These are phyloP conservation scores for Emys orbicularis DNA, from an alignment of 2,797 vertebrate genomes.

Conservation along the genomic window DNA sequence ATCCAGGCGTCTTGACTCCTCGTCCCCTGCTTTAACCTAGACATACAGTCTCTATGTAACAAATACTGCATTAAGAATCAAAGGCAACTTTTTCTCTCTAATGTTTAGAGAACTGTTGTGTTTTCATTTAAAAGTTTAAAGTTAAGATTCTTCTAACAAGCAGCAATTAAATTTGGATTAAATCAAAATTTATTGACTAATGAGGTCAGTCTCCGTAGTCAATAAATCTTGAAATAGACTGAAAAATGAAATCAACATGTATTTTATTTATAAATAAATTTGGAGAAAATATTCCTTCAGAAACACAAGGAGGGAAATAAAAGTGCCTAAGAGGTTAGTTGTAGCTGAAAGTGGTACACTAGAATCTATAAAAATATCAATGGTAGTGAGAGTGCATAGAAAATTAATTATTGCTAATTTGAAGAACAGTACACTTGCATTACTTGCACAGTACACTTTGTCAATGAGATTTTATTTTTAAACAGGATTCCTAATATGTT, in stretches of 20 bases:
- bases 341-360: not conserved
- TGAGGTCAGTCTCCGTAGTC: constrained; percentile 46
- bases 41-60: not conserved
- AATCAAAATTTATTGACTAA: constrained; percentile 66
- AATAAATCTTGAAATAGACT: constrained; percentile 62
- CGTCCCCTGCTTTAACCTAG: not conserved
- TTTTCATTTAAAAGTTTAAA: constrained; percentile 50
- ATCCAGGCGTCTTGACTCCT: not conserved
- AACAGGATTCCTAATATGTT: not conserved
- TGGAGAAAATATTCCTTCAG: constrained; percentile 27
- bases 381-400: not conserved
- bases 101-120: not conserved
- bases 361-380: constrained; percentile 11
- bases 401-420: constrained; percentile 8
- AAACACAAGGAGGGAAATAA: constrained; percentile 31
- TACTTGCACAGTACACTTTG: not conserved
- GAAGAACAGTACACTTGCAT: not conserved
- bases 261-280: constrained; percentile 65
- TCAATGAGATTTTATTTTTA: not conserved
- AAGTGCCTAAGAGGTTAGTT: not conserved
- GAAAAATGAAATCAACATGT: constrained; percentile 63
- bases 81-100: not conserved
- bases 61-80: not conserved
- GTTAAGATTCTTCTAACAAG: constrained; percentile 9
- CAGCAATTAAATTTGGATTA: constrained; percentile 6